phyloP scores from a whole-genome alignment of 2,113 vertebrate species.

The Colaptes auratus region DNA sequence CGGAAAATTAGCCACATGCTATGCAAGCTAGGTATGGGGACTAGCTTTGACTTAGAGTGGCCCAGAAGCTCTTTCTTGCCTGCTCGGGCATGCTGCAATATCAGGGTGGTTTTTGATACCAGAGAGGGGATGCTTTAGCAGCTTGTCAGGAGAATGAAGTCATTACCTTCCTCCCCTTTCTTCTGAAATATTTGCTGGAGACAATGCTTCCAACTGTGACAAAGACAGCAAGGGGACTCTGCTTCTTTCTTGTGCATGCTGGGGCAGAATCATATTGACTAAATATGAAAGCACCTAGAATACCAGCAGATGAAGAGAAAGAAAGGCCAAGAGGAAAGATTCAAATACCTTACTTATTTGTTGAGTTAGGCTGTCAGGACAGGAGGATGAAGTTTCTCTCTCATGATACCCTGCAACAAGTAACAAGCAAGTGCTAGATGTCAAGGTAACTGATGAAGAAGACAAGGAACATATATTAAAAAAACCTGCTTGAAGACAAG shows the following conservation, averaged over 20 bases:
- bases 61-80: not conserved
- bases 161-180: not conserved
- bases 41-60: not conserved
- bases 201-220: not conserved
- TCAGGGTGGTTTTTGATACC: not conserved
- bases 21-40: not conserved
- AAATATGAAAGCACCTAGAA: not conserved
- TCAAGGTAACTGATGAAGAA: not conserved
- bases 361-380: not conserved
- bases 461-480: not conserved
- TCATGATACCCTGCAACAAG: not conserved
- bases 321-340: not conserved
- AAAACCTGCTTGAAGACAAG: not conserved
- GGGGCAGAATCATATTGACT: not conserved
- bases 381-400: not conserved
- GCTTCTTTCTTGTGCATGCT: not conserved
- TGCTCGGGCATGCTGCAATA: not conserved
- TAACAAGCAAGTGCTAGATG: not conserved
- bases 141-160: not conserved
- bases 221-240: not conserved
- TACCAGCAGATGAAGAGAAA: not conserved
- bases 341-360: not conserved
- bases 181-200: not conserved
- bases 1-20: not conserved
- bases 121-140: not conserved